Base-by-base conservation (phyloP, 2,113 vertebrate genomes). In the Scomber japonicus region DNA sequence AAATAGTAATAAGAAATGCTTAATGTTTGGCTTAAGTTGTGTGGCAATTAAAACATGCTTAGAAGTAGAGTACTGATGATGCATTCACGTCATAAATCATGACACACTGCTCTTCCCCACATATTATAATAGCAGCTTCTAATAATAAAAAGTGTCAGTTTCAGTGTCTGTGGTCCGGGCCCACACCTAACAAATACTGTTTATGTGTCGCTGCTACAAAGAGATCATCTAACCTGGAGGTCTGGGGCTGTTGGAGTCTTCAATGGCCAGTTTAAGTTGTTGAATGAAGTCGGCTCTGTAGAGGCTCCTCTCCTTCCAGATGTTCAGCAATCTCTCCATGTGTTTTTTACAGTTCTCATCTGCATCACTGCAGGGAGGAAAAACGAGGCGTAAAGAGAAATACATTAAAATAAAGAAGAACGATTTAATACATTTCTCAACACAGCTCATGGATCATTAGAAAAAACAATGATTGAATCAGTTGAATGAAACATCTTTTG, bases 251-350 rank as follows among this genome's bases (percentile, higher is more conserved):
- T 94, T 97, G 6, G 97, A 96, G 88, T 98, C 97, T 81, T 99
- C 97, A 80, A 99, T 97, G 75, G 98, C 97, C 76, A 98, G 95
- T 81, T 96, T 98, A 78, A 99, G 94, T 85, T 99, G 98, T 92
- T 99, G 97, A 75, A 99, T 97, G 91, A 99, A 99, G 93, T 99
- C 98, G 0, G 91, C 82, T 87, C 97, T 95, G 92, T 99, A 99
- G 53, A 99, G 96, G 12, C 90, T 96, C 68, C 98, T 95, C 92
- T 99, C 98, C 91, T 98, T 98, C 98, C 98, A 99, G 95, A 99
- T 99, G 92, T 96, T 97, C 78, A 99, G 94, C 89, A 99, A 84
- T 81, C 98, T 93, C 90, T 98, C 98, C 96, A 99, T 96, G 87
- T 95, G 97, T 89, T 97, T 99, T 94, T 96, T 98, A 95, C 97